phyloP scores from a whole-genome alignment of 92 coral and sea anemone species.

The Bergia puertoricense region DNA sequence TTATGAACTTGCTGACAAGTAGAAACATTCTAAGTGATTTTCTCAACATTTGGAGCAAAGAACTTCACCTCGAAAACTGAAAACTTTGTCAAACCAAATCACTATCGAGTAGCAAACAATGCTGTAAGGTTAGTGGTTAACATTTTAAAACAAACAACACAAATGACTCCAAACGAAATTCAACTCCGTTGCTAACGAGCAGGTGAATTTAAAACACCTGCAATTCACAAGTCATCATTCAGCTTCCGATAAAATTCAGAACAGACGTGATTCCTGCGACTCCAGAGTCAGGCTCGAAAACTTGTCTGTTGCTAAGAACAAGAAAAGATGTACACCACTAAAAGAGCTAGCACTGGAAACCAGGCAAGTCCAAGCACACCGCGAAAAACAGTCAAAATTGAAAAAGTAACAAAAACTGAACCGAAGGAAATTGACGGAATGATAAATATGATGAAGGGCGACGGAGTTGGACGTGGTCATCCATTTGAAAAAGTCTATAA shows the following conservation, averaged over 20 bases:
- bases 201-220: constrained; percentile 20
- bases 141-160: neutral
- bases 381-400: constrained; percentile 20
- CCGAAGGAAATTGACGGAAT: constrained; percentile 33
- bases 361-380: constrained; percentile 28
- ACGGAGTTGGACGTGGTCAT: constrained; percentile 20
- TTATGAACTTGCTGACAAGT: too few relatives aligned
- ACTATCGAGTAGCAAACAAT: neutral
- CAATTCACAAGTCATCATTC: constrained; percentile 13
- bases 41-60: neutral
- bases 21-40: too few relatives aligned
- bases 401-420: constrained; percentile 10
- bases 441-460: constrained; percentile 8
- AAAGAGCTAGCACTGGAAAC: neutral
- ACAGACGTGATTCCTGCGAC: neutral
- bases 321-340: constrained; percentile 13
- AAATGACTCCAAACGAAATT: neutral
- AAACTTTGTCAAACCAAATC: neutral
- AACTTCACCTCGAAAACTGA: neutral
- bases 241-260: neutral
- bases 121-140: constrained; percentile 18
- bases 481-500: constrained; percentile 38
- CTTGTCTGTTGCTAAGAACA: neutral
- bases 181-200: neutral
- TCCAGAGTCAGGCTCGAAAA: neutral